Evolutionary conservation across 2,888 invertebrate species (phyloP).

Genomic region (Sipha maydis): DNA sequence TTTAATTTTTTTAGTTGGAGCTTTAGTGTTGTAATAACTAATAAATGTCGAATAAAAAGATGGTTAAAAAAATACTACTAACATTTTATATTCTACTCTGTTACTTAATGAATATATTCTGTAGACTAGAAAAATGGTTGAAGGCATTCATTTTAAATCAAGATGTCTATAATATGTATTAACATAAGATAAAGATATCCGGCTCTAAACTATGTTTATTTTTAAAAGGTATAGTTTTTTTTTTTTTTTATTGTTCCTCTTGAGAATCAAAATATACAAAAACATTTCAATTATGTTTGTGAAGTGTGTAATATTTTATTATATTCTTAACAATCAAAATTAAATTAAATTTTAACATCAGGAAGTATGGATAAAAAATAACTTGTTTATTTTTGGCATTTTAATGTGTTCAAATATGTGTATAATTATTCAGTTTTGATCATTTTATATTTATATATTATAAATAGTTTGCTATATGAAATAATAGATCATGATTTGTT

Average conservation of each 20-base stretch:
- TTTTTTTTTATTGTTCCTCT: constrained; percentile 27
- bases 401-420: neutral
- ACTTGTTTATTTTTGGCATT: neutral
- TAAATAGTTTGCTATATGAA: neutral
- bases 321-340: constrained; percentile 14
- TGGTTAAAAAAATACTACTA: neutral
- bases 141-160: constrained; percentile 21
- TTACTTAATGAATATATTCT: constrained; percentile 36
- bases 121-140: constrained; percentile 19
- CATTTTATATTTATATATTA: neutral
- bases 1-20: constrained; percentile 5
- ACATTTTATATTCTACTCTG: constrained; percentile 7
- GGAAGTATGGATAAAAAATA: constrained; percentile 7
- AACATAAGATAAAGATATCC: constrained; percentile 40
- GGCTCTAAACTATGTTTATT: neutral
- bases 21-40: constrained; percentile 27
- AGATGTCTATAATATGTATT: constrained; percentile 15
- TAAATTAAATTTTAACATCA: neutral
- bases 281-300: neutral
- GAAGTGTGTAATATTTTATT: neutral
- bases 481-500: neutral
- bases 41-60: neutral
- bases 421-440: constrained; percentile 9
- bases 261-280: constrained; percentile 20
- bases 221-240: neutral